phyloP scores from a whole-genome alignment of 2,888 invertebrate genomes.

The Myopa tessellatipennis region DNA sequence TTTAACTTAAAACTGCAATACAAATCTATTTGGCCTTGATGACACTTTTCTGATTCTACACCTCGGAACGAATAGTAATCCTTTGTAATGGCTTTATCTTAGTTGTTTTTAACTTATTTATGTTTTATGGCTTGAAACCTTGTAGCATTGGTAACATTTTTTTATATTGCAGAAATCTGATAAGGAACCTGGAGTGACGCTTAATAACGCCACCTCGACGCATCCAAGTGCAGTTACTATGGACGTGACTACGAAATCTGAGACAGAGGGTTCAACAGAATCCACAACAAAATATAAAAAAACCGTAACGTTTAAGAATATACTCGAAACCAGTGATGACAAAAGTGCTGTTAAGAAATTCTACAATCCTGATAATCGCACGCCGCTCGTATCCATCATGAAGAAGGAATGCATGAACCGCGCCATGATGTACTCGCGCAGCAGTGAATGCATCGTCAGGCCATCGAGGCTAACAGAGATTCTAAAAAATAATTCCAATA shows the following conservation, averaged over 20 bases:
- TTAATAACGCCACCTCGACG: conserved; percentile 8
- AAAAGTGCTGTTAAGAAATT: conserved; percentile 72
- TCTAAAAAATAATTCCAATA: conserved; percentile 72
- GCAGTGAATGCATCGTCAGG: conserved; percentile 73
- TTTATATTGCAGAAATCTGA: conserved; percentile 14
- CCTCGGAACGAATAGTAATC: background rate
- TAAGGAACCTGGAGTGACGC: background rate
- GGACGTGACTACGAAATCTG: conserved; percentile 25
- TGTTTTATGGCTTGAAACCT: too few relatives aligned
- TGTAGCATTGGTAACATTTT: too few relatives aligned
- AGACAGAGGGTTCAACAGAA: conserved; percentile 33
- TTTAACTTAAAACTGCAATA: too few relatives aligned
- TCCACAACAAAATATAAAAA: conserved; percentile 69
- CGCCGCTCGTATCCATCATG: conserved; percentile 74
- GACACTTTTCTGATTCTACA: too few relatives aligned
- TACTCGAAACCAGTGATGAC: conserved; percentile 74
- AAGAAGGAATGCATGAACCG: conserved; percentile 74
- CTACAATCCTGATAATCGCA: conserved; percentile 73
- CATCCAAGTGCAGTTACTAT: conserved; percentile 19
- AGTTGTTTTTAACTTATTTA: background rate
- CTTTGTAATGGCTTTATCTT: background rate
- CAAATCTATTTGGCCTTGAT: too few relatives aligned
- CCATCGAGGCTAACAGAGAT: conserved; percentile 75
- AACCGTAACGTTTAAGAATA: conserved; percentile 75
- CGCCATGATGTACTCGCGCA: conserved; percentile 71